Conservation (phyloP, 2,888 invertebrate species). For the Eurytoma californica region DNA sequence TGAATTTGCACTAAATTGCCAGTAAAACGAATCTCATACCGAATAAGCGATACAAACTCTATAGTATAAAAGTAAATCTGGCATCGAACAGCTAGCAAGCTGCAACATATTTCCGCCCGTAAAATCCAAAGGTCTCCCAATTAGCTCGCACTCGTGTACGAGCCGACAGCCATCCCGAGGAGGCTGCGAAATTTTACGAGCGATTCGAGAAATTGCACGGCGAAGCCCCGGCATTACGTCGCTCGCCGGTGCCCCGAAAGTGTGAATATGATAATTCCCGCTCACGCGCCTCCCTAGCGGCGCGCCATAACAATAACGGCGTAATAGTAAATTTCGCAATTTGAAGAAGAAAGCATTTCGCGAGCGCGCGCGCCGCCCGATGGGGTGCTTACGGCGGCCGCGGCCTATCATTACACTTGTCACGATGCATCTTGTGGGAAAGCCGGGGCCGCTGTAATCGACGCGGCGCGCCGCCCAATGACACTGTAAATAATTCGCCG, state of each 20-base stretch:
- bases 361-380: conserved; percentile 26
- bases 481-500: conserved; percentile 34
- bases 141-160: no score
- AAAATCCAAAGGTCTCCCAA: no score
- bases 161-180: no score
- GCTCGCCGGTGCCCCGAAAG: conserved; percentile 15
- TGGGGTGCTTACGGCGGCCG: conserved; percentile 10
- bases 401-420: conserved; percentile 65
- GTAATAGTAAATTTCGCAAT: conserved; percentile 50
- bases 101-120: no score
- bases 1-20: no score
- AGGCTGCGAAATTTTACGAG: not conserved
- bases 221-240: not conserved
- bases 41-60: no score
- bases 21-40: no score
- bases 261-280: conserved; percentile 49
- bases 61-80: no score
- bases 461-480: conserved; percentile 35
- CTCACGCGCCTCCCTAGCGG: conserved; percentile 21
- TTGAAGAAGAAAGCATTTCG: conserved; percentile 49
- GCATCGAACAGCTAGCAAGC: no score
- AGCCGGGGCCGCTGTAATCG: conserved; percentile 11
- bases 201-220: not conserved
- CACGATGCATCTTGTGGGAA: conserved; percentile 64
- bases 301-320: conserved; percentile 47